These are phyloP conservation scores for Ectropis grisescens DNA, from an alignment of 1,140 invertebrate species.

Conservation along the genomic window DNA sequence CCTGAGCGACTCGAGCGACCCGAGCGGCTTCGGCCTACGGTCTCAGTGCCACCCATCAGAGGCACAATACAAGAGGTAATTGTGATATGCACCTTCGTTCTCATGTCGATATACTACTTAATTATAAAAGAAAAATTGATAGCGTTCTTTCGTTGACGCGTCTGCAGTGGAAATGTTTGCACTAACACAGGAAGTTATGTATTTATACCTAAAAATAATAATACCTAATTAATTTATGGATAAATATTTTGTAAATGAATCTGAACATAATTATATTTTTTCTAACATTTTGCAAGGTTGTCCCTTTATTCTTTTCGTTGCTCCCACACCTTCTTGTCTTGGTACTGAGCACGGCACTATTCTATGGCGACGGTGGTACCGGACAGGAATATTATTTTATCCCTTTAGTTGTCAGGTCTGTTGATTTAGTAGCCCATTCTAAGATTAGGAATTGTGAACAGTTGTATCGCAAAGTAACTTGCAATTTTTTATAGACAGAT, in stretches of 20 bases:
- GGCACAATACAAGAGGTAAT: constrained; percentile 54
- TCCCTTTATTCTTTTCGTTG: constrained; percentile 21
- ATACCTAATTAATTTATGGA: too few relatives aligned
- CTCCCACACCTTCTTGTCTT: neutral
- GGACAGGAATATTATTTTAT: too few relatives aligned
- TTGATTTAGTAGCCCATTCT: too few relatives aligned
- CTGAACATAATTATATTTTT: constrained; percentile 18
- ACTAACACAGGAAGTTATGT: constrained; percentile 24
- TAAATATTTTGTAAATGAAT: too few relatives aligned
- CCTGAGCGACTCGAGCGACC: too few relatives aligned
- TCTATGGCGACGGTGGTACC: too few relatives aligned
- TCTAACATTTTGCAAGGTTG: constrained; percentile 25
- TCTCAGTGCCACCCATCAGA: constrained; percentile 23
- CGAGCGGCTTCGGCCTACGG: constrained; percentile 9
- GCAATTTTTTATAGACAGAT: too few relatives aligned
- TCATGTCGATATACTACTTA: constrained; percentile 42
- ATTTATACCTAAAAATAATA: constrained; percentile 3
- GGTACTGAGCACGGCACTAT: constrained; percentile 1
- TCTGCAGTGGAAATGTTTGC: constrained; percentile 22
- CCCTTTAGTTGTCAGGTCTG: too few relatives aligned
- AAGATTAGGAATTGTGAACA: too few relatives aligned
- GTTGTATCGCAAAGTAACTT: too few relatives aligned
- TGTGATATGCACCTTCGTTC: constrained; percentile 52
- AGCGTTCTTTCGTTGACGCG: constrained; percentile 18
- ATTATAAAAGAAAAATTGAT: constrained; percentile 21